These are phyloP conservation scores for Hedychridium roseum DNA, from an alignment of 2,888 invertebrate species.

Conservation along the genomic window DNA sequence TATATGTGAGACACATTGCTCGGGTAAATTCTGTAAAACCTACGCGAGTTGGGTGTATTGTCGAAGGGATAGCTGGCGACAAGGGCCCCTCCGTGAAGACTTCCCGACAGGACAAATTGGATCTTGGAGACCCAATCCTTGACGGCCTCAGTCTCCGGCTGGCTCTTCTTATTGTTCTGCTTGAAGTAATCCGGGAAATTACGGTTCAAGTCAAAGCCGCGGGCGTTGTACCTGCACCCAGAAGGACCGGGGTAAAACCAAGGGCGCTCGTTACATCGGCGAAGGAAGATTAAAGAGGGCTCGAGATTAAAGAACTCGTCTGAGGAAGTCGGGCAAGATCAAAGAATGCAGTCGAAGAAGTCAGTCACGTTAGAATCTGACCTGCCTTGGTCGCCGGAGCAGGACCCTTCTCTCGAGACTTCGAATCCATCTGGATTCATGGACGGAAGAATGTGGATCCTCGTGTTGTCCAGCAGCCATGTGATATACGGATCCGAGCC, in stretches of 20 bases:
- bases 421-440: constrained; percentile 99
- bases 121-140: constrained; percentile 94
- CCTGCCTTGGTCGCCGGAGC: constrained; percentile 89
- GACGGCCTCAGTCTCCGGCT: constrained; percentile 94
- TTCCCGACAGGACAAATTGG: constrained; percentile 93
- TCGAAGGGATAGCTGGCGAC: constrained; percentile 98
- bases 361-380: constrained; percentile 47
- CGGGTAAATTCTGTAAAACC: constrained; percentile 62
- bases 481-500: constrained; percentile 84
- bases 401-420: constrained; percentile 87
- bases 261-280: too few species aligned
- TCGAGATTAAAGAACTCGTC: background rate
- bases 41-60: constrained; percentile 93
- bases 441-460: constrained; percentile 96
- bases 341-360: too few species aligned
- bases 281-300: too few species aligned
- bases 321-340: background rate
- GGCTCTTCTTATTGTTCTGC: constrained; percentile 84
- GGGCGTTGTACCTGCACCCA: constrained; percentile 83
- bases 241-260: too few species aligned
- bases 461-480: constrained; percentile 92
- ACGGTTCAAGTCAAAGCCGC: constrained; percentile 90
- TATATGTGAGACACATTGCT: too few species aligned
- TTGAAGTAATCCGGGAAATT: constrained; percentile 97
- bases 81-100: constrained; percentile 92